Evolutionary conservation across 2,888 invertebrate species (phyloP).

Genomic region (Aporophyla nigra): DNA sequence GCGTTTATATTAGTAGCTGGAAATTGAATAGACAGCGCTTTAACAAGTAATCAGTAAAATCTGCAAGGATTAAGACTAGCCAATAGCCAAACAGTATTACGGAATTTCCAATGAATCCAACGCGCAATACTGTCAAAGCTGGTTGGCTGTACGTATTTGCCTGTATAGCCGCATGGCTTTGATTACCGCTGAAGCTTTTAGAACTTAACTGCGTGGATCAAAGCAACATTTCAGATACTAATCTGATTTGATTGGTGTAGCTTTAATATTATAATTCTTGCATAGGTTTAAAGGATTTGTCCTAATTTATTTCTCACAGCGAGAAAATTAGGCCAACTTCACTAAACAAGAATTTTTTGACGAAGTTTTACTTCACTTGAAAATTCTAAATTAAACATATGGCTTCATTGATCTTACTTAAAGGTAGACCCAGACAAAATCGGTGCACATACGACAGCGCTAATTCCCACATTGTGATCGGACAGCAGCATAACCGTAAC

Average conservation of each 20-base stretch:
- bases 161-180: slow-evolving; percentile 21
- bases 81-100: slow-evolving; percentile 36
- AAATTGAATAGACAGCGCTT: slow-evolving; percentile 18
- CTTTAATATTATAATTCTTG: not conserved
- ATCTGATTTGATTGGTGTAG: not conserved
- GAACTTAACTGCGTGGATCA: not conserved
- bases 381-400: not conserved
- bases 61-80: slow-evolving; percentile 23
- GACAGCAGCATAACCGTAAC: slow-evolving; percentile 71
- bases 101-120: slow-evolving; percentile 15
- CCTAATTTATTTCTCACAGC: not conserved
- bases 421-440: slow-evolving; percentile 30
- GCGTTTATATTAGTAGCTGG: not conserved
- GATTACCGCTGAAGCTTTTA: slow-evolving; percentile 16
- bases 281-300: not conserved
- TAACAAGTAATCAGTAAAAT: slow-evolving; percentile 39
- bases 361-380: not conserved
- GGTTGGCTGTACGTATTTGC: not conserved
- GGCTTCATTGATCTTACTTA: not conserved
- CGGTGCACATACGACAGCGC: slow-evolving; percentile 27
- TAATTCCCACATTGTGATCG: slow-evolving; percentile 63
- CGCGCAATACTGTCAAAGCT: slow-evolving; percentile 43
- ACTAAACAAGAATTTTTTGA: not conserved
- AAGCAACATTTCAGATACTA: slow-evolving; percentile 22
- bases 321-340: no score